Conservation (phyloP, 2,888 invertebrate genomes). For the Rugalucina vietnamica region DNA sequence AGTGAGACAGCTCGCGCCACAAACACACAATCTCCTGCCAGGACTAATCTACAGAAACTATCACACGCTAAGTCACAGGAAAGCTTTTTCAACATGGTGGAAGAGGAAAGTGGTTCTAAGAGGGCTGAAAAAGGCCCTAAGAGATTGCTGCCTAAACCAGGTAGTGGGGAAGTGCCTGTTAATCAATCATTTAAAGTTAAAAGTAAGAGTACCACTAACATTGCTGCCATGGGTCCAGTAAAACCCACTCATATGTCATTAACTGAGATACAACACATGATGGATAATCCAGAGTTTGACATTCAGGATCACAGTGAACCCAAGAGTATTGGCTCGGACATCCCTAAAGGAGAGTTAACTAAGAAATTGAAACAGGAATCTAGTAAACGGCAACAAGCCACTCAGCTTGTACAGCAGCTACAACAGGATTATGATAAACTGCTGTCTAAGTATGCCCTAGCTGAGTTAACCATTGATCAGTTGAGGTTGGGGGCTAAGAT, state of each 20-base stretch:
- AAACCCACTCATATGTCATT: slow-evolving; percentile 77
- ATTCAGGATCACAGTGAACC: slow-evolving; percentile 60
- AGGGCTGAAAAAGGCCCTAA: slow-evolving; percentile 71
- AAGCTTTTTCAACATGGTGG: slow-evolving; percentile 69
- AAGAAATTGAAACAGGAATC: slow-evolving; percentile 76
- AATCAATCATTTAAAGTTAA: slow-evolving; percentile 73
- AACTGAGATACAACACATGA: slow-evolving; percentile 68
- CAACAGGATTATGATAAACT: slow-evolving; percentile 82
- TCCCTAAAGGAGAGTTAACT: slow-evolving; percentile 71
- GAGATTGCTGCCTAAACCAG: slow-evolving; percentile 73
- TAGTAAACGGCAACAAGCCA: slow-evolving; percentile 77
- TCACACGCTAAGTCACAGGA: slow-evolving; percentile 74
- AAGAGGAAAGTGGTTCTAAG: slow-evolving; percentile 45
- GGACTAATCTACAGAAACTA: slow-evolving; percentile 50
- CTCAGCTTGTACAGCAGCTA: slow-evolving; percentile 79
- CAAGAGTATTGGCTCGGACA: slow-evolving; percentile 65
- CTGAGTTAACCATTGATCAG: slow-evolving; percentile 84
- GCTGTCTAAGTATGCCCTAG: slow-evolving; percentile 82
- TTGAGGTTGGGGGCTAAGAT: slow-evolving; percentile 82
- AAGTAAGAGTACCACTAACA: slow-evolving; percentile 75
- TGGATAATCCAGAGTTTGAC: slow-evolving; percentile 60
- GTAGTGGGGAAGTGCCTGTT: slow-evolving; percentile 54
- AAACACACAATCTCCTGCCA: not conserved
- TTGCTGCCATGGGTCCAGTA: slow-evolving; percentile 69
- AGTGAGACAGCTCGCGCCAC: slow-evolving; percentile 42